A percentile compares a stretch with the other conserved stretches of the same genome.
Evolutionary conservation across 2,113 vertebrate species (phyloP).

Genomic region (Chaetops frenatus): DNA sequence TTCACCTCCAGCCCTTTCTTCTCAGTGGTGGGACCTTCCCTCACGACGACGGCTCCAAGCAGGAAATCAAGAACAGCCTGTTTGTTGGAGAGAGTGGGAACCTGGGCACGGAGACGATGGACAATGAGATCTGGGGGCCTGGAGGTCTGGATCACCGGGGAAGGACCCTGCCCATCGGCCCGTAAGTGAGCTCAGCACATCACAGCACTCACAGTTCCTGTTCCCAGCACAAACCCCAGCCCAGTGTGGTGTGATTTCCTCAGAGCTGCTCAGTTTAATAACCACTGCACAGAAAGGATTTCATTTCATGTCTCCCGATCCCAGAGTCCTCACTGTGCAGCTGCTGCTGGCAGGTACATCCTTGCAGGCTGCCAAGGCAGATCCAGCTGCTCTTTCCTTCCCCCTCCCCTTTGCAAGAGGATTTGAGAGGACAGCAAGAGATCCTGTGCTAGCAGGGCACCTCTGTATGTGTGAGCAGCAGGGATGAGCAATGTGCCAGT

Average conservation of each 20-base stretch:
- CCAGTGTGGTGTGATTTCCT: neutral
- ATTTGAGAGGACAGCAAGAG: neutral
- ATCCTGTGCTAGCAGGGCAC: neutral
- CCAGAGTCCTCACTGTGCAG: neutral
- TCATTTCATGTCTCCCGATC: neutral
- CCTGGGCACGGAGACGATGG: slow-evolving; percentile 75
- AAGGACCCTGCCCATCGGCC: slow-evolving; percentile 85
- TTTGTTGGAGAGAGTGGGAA: slow-evolving; percentile 96
- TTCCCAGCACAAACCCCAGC: neutral
- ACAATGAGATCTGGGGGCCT: slow-evolving; percentile 84
- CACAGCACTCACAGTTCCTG: neutral
- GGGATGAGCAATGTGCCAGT: neutral
- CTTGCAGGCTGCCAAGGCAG: neutral
- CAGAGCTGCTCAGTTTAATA: neutral
- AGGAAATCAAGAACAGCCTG: slow-evolving; percentile 93
- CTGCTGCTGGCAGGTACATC: neutral
- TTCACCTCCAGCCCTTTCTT: neutral
- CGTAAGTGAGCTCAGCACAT: slow-evolving; percentile 74
- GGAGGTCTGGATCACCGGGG: slow-evolving; percentile 83
- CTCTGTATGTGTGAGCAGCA: neutral
- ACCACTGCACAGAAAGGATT: neutral
- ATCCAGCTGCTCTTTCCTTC: neutral
- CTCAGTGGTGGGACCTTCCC: slow-evolving; percentile 93
- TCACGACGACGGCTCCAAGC: slow-evolving; percentile 90
- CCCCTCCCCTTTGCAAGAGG: neutral